Evolutionary conservation across 2,113 vertebrate genomes (phyloP), one percentile per base, ranked within the genome.

Genomic region (Polypterus bichir): DNA sequence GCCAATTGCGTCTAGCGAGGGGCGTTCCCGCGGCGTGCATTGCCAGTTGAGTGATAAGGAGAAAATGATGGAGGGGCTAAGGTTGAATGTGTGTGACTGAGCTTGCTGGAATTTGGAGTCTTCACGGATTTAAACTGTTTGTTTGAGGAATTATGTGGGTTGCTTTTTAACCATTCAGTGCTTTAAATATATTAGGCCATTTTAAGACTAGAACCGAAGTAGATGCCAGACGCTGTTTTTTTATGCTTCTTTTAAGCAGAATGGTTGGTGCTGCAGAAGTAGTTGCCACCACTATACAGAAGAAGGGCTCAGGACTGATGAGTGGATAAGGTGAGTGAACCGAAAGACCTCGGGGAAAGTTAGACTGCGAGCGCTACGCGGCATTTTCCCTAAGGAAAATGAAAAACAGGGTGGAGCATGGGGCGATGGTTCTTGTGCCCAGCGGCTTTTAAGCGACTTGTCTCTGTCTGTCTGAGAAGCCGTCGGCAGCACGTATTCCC

Each of bases 61-160:
- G 64, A 60, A 74, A 62, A 69, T 69, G 70, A 82, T 78, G 79
- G 71, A 70, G 70, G 64, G 59, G 57, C 62, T 61, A 73, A 61
- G 66, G 64, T 67, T 66, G 67, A 75, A 66, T 78, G 70, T 70
- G 61, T 73, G 49, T 57, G 61, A 56, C 27, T 56, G 63, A 71
- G 54, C 46, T 62, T 52, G 49, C 54, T 68, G 65, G 68, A 70
- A 71, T 72, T 48, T 60, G 54, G 47, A 62, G 27, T 4, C 3
- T 52, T 10, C 56, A 47, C 10, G 10, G 47, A 46, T 49, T 6
- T 47, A 54, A 9, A 58, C 46, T n/a, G 52, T 65, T 54, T 62
- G 64, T 62, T 11, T 4, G 5, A 47, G 2, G 59, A 44, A 57
- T 45, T 57, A 57, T 48, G n/a, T 10, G 46, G n/a, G 44, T 62